These are phyloP conservation scores for Loxodonta africana DNA, from an alignment of 2,113 vertebrate species.

Conservation along the genomic window DNA sequence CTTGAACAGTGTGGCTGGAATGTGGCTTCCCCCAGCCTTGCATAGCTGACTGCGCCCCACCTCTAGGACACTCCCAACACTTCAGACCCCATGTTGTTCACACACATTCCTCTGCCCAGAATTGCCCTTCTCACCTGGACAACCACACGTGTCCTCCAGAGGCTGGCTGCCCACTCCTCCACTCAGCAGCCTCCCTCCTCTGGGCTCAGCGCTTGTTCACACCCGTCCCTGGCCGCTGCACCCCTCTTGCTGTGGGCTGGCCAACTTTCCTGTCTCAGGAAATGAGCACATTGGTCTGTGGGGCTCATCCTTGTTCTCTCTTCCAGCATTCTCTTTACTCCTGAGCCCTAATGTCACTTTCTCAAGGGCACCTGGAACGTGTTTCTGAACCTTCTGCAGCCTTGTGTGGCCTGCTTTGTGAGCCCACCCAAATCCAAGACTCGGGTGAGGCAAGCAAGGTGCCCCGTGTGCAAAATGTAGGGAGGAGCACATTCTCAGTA, in stretches of 20 bases:
- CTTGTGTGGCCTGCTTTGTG: not conserved
- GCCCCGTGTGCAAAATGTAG: not conserved
- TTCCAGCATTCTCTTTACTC: fast-evolving
- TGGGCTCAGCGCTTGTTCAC: fast-evolving
- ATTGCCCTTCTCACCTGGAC: no score
- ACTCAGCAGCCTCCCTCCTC: not conserved
- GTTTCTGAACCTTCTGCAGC: not conserved
- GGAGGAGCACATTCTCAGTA: fast-evolving
- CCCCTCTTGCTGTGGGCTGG: fast-evolving
- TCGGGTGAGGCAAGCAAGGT: no score
- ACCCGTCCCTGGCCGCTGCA: fast-evolving
- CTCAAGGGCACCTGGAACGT: not conserved
- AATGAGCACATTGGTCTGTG: fast-evolving
- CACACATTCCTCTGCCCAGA: not conserved
- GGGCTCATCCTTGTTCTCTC: not conserved
- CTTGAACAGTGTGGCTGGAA: fast-evolving
- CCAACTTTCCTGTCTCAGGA: fast-evolving
- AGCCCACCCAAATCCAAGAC: no score
- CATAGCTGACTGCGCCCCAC: not conserved
- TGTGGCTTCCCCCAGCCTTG: not conserved
- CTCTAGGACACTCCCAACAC: not conserved
- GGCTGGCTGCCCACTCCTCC: fast-evolving
- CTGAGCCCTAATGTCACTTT: fast-evolving
- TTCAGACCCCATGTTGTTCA: fast-evolving
- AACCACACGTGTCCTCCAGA: not conserved